Evolutionary conservation across 2,797 vertebrate species (phyloP).

Genomic region (Simalia tracyae): DNA sequence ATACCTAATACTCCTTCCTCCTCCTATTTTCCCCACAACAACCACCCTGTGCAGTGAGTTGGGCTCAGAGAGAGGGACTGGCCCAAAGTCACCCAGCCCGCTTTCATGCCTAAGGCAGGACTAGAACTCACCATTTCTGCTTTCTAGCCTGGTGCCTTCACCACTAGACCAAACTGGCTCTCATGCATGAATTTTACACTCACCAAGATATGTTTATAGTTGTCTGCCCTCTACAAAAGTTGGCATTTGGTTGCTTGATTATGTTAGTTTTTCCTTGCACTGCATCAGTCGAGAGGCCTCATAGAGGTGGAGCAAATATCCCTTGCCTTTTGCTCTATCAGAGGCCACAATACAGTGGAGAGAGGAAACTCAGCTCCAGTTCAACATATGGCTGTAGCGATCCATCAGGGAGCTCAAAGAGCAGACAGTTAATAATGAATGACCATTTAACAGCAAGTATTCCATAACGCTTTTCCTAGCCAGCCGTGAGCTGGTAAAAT

Average conservation of each 20-base stretch:
- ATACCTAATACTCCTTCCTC: too few relatives aligned
- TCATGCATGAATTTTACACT: too few relatives aligned
- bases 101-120: too few relatives aligned
- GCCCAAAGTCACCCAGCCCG: too few relatives aligned
- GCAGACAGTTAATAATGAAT: slow-evolving; percentile 49
- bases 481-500: slow-evolving; percentile 35
- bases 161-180: too few relatives aligned
- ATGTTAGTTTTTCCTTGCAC: not conserved
- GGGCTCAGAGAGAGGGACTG: too few relatives aligned
- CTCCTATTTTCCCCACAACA: too few relatives aligned
- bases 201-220: not conserved
- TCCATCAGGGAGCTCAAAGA: slow-evolving; percentile 5
- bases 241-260: not conserved
- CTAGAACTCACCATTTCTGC: too few relatives aligned
- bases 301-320: not conserved
- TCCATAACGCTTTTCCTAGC: slow-evolving; percentile 29
- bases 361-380: not conserved
- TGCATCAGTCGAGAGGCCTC: not conserved
- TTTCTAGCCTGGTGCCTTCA: too few relatives aligned
- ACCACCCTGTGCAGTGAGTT: too few relatives aligned
- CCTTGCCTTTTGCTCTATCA: not conserved
- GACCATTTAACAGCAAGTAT: slow-evolving; percentile 39
- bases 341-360: not conserved
- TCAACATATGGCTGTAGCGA: slow-evolving; percentile 28
- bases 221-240: not conserved